A percentile compares a stretch with the other conserved stretches of the same genome.
Conservation (phyloP, 1,140 invertebrate genomes). For the Lepidurus apus region DNA sequence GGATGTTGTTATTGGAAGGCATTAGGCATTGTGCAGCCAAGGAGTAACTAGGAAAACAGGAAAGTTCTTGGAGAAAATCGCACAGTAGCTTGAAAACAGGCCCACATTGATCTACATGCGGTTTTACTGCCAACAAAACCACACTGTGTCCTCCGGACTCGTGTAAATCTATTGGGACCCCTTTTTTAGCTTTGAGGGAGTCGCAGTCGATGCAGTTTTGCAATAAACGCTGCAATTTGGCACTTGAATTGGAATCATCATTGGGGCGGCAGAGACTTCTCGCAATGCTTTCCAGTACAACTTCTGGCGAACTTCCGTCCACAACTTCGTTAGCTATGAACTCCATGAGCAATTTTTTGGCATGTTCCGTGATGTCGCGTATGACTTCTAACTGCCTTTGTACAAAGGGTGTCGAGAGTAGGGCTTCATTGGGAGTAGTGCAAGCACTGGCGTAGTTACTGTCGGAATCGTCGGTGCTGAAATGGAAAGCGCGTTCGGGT, state of each 20-base stretch:
- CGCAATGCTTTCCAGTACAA: background rate
- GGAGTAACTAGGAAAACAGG: background rate
- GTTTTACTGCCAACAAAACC: background rate
- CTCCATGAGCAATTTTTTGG: background rate
- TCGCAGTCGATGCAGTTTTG: background rate
- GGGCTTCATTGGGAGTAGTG: conserved; percentile 28
- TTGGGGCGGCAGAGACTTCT: background rate
- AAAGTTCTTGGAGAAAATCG: conserved; percentile 6
- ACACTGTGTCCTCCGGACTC: background rate
- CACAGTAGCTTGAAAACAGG: background rate
- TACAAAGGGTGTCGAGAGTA: conserved; percentile 16
- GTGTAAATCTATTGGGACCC: background rate
- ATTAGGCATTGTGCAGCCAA: background rate
- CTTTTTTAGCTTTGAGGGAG: background rate
- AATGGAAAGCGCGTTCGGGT: background rate
- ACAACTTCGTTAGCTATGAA: background rate
- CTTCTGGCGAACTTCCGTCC: background rate
- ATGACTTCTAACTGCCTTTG: conserved; percentile 27
- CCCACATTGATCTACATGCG: background rate
- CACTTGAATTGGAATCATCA: background rate
- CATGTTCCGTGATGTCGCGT: background rate
- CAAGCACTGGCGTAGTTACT: conserved; percentile 23
- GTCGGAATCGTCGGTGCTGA: conserved; percentile 17
- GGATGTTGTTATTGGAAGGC: conserved; percentile 24
- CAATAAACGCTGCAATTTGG: background rate